These are phyloP conservation scores for Heterocephalus glaber DNA, from an alignment of 2,113 vertebrate genomes.

Conservation along the genomic window DNA sequence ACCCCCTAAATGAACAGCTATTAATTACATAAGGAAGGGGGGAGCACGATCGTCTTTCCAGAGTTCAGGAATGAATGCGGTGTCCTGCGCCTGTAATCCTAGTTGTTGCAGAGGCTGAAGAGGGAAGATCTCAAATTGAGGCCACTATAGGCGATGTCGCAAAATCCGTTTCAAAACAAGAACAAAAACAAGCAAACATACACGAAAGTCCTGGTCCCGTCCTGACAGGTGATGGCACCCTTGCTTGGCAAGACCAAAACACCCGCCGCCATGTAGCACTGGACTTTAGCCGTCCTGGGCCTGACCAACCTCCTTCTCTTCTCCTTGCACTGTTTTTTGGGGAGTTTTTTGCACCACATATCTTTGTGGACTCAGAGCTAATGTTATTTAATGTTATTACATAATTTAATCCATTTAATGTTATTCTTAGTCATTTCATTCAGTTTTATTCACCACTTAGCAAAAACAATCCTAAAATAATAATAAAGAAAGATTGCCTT, in stretches of 20 bases:
- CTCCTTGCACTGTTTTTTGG: neutral
- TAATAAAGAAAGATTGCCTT: neutral
- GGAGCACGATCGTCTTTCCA: neutral
- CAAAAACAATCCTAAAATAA: conserved; percentile 13
- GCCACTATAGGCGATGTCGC: neutral
- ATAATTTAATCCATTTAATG: neutral
- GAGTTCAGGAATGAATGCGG: neutral
- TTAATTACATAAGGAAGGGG: neutral
- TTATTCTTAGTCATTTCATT: conserved; percentile 18
- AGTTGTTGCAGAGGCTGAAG: neutral
- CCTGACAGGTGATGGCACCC: neutral
- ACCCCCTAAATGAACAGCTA: neutral
- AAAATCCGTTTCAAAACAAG: neutral
- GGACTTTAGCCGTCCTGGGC: neutral
- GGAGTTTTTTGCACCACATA: neutral
- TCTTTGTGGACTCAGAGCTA: neutral
- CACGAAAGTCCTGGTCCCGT: neutral
- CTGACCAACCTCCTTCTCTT: neutral
- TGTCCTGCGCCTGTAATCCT: no score
- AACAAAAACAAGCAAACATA: neutral
- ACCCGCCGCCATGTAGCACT: neutral
- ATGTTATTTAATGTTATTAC: no score
- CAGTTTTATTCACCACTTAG: neutral
- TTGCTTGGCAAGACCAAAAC: neutral
- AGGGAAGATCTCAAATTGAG: neutral